phyloP scores from a whole-genome alignment of 2,113 vertebrate species.

The Channa argus region DNA sequence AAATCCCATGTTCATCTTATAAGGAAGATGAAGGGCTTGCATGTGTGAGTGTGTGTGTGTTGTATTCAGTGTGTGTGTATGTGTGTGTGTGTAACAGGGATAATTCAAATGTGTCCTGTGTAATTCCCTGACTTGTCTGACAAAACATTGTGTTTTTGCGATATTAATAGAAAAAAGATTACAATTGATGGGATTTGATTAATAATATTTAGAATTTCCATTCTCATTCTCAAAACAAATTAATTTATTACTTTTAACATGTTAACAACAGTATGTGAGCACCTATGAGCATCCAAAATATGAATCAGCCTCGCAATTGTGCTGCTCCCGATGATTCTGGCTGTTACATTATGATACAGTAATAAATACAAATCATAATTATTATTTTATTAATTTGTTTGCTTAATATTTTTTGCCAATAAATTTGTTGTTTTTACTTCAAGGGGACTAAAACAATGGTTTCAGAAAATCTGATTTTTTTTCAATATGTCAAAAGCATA shows the following conservation, averaged over 20 bases:
- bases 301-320: constrained; percentile 16
- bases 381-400: too few relatives aligned
- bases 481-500: too few relatives aligned
- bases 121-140: constrained; percentile 71
- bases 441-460: too few relatives aligned
- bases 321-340: neutral
- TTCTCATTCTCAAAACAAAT: too few relatives aligned
- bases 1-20: constrained; percentile 82
- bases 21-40: constrained; percentile 74
- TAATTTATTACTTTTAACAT: too few relatives aligned
- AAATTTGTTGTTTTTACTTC: too few relatives aligned
- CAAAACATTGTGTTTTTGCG: constrained; percentile 65
- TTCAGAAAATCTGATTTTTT: too few relatives aligned
- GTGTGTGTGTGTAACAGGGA: constrained; percentile 29
- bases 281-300: constrained; percentile 38
- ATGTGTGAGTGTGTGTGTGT: constrained; percentile 42
- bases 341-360: neutral
- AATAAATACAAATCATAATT: neutral
- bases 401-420: too few relatives aligned
- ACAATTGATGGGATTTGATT: constrained; percentile 65
- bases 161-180: constrained; percentile 75
- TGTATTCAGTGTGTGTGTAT: constrained; percentile 35
- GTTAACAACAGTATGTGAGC: constrained; percentile 72
- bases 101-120: constrained; percentile 62
- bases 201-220: constrained; percentile 48